These are phyloP conservation scores for Grallaria varia DNA, from an alignment of 2,113 vertebrate genomes.

Conservation along the genomic window DNA sequence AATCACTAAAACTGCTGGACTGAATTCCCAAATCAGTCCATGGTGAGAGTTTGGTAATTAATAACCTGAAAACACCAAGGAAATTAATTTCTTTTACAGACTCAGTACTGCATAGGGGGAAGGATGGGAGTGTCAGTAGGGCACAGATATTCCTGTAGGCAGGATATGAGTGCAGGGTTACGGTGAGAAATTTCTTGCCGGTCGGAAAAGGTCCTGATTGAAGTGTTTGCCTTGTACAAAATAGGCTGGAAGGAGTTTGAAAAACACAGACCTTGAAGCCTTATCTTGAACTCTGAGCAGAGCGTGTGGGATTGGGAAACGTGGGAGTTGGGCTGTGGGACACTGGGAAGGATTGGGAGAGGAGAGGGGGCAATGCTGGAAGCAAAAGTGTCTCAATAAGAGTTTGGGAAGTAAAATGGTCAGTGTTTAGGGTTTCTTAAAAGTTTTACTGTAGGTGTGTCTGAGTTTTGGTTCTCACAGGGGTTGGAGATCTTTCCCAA, in stretches of 20 bases:
- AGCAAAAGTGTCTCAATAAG: background rate
- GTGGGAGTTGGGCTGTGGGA: background rate
- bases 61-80: background rate
- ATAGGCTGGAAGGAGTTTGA: background rate
- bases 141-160: background rate
- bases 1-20: background rate
- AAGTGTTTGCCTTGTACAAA: background rate
- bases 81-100: background rate
- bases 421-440: background rate
- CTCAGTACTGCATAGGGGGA: background rate
- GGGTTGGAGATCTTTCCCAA: background rate
- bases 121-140: fast-evolving
- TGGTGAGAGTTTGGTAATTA: background rate
- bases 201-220: background rate
- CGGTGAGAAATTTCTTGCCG: background rate
- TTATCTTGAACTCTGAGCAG: background rate
- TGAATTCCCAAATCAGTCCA: background rate
- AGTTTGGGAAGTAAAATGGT: background rate
- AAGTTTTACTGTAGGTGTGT: background rate
- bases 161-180: background rate
- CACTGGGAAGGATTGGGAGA: fast-evolving
- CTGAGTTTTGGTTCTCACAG: background rate
- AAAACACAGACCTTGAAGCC: conserved; percentile 29
- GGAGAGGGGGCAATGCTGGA: fast-evolving
- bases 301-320: background rate